A percentile compares a stretch with the other conserved stretches of the same genome.
Evolutionary conservation across 2,888 invertebrate species (phyloP).

Genomic region (Imbricaverruca yamaguchii): DNA sequence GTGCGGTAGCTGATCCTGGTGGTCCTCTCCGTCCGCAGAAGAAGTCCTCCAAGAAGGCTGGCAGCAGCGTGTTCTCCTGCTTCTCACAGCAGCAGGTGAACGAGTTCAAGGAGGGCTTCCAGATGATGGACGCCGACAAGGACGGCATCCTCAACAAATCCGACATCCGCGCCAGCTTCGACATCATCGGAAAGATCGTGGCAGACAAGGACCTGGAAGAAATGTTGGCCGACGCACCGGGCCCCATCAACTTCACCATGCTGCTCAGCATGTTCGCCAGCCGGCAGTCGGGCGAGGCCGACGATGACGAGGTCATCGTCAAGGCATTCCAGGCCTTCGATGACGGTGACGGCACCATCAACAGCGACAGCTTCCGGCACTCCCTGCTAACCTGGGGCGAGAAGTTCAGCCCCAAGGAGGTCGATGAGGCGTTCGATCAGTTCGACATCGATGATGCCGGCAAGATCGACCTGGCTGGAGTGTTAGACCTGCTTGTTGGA

Average conservation of each 20-base stretch:
- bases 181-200: conserved; percentile 81
- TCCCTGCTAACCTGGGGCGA: conserved; percentile 90
- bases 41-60: conserved; percentile 51
- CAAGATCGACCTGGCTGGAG: conserved; percentile 76
- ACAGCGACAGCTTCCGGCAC: conserved; percentile 79
- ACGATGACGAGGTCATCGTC: conserved; percentile 86
- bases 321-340: conserved; percentile 90
- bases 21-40: conserved; percentile 43
- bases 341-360: conserved; percentile 54
- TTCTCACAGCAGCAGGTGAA: conserved; percentile 93
- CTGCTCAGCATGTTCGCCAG: conserved; percentile 82
- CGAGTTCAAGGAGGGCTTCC: conserved; percentile 95
- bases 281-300: conserved; percentile 83
- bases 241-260: conserved; percentile 93
- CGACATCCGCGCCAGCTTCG: conserved; percentile 84
- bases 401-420: conserved; percentile 79
- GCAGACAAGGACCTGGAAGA: conserved; percentile 83
- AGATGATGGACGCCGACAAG: conserved; percentile 92
- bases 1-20: no score
- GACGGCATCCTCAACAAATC: conserved; percentile 77
- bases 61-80: conserved; percentile 91
- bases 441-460: conserved; percentile 87
- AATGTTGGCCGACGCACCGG: conserved; percentile 79
- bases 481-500: conserved; percentile 81
- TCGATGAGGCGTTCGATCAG: conserved; percentile 86